A percentile compares a stretch with the other conserved stretches of the same genome.
These are phyloP conservation scores for Oophaga sylvatica DNA, from an alignment of 2,797 vertebrate genomes.

Conservation along the genomic window DNA sequence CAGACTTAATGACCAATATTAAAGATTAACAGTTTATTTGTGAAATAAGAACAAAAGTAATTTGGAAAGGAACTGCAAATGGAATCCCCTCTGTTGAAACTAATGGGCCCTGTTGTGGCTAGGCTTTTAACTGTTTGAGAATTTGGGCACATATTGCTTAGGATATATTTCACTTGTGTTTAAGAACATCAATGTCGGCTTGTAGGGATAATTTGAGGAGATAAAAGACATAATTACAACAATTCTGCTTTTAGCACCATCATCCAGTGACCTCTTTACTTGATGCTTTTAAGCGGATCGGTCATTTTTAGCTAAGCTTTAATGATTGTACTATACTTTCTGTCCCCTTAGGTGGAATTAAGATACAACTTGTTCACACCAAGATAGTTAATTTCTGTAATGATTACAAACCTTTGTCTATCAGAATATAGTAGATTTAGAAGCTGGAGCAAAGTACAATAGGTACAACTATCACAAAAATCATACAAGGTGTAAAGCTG, in stretches of 20 bases:
- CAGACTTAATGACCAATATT: too few species aligned
- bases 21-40: too few species aligned
- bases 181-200: background rate
- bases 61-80: too few species aligned
- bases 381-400: background rate
- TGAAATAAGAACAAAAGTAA: too few species aligned
- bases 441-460: background rate
- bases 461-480: background rate
- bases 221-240: conserved; percentile 34
- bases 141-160: background rate
- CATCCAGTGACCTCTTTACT: conserved; percentile 10
- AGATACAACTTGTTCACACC: background rate
- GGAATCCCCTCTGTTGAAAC: too few species aligned
- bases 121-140: too few species aligned
- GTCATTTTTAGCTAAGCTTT: conserved; percentile 1
- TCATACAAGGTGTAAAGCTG: too few species aligned
- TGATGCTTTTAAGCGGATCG: conserved; percentile 19
- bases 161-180: background rate
- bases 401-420: too few species aligned
- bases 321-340: conserved; percentile 6
- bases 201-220: background rate
- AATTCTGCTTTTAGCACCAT: conserved; percentile 5
- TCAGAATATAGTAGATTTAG: background rate
- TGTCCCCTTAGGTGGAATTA: conserved; percentile 25
- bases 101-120: too few species aligned